Evolutionary conservation across 2,888 invertebrate genomes (phyloP).

Genomic region (Apodemia hepburni): DNA sequence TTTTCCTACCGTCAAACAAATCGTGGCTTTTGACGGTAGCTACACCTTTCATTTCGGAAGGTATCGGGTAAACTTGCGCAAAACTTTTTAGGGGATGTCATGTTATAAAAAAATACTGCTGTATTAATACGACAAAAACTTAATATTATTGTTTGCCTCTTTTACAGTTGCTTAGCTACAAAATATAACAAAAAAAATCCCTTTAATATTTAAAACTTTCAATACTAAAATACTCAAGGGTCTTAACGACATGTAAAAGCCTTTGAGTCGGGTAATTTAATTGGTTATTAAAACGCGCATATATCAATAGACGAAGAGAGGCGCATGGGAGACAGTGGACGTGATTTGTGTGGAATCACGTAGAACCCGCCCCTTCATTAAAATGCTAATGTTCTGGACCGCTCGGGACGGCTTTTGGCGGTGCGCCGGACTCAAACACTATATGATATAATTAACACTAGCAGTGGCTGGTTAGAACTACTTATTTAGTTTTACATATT

Average conservation of each 20-base stretch:
- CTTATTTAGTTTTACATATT: neutral
- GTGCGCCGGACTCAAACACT: neutral
- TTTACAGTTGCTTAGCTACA: too few species aligned
- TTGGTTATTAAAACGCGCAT: conserved; percentile 74
- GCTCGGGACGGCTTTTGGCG: conserved; percentile 3
- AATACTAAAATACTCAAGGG: neutral
- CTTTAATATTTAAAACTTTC: neutral
- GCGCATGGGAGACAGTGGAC: conserved; percentile 52
- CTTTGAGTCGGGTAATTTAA: conserved; percentile 43
- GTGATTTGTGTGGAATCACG: conserved; percentile 54
- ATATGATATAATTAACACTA: conserved; percentile 31
- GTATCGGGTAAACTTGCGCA: too few species aligned
- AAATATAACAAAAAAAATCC: too few species aligned
- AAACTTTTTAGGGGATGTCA: too few species aligned
- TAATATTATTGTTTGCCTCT: neutral
- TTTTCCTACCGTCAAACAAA: too few species aligned
- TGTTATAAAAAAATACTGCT: neutral
- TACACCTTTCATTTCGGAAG: too few species aligned
- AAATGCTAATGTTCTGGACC: conserved; percentile 60
- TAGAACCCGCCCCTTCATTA: conserved; percentile 69
- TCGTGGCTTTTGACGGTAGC: too few species aligned
- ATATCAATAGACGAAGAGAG: conserved; percentile 51
- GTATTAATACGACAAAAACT: neutral
- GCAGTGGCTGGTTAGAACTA: conserved; percentile 16
- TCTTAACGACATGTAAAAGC: neutral